These are phyloP conservation scores for Amphipoea lucens DNA, from an alignment of 2,888 invertebrate species.

Conservation along the genomic window DNA sequence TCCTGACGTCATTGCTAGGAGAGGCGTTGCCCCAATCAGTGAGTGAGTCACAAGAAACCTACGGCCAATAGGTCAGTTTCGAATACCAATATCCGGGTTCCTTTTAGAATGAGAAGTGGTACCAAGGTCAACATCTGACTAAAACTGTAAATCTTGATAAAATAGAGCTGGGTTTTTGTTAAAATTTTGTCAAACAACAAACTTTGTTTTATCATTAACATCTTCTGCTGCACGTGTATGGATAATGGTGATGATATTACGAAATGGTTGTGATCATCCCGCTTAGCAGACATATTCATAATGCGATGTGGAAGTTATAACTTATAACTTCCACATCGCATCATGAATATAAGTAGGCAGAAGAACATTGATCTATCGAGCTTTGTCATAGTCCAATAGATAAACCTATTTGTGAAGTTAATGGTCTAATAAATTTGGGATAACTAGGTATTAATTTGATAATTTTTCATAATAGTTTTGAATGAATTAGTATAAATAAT, in stretches of 20 bases:
- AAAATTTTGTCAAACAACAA: neutral
- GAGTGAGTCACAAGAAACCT: constrained; percentile 44
- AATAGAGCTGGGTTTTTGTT: neutral
- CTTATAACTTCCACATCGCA: too few species aligned
- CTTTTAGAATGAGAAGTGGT: constrained; percentile 11
- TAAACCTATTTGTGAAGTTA: too few species aligned
- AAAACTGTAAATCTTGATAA: neutral
- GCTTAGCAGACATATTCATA: neutral
- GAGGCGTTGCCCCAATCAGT: constrained; percentile 32
- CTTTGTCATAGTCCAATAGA: too few species aligned
- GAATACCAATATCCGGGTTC: constrained; percentile 43
- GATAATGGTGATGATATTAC: too few species aligned
- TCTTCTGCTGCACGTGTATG: too few species aligned
- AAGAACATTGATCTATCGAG: neutral
- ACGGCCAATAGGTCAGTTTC: constrained; percentile 45
- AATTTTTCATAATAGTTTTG: too few species aligned
- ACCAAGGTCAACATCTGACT: constrained; percentile 33
- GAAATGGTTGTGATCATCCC: neutral
- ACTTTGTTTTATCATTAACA: neutral
- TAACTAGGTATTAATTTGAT: too few species aligned
- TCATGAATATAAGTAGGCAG: neutral
- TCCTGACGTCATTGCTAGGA: constrained; percentile 41
- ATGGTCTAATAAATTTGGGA: too few species aligned
- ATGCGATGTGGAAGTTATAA: neutral
- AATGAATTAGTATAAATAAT: too few species aligned